These are phyloP conservation scores for Peromyscus attwateri DNA, from an alignment of 2,797 vertebrate species.

Conservation along the genomic window DNA sequence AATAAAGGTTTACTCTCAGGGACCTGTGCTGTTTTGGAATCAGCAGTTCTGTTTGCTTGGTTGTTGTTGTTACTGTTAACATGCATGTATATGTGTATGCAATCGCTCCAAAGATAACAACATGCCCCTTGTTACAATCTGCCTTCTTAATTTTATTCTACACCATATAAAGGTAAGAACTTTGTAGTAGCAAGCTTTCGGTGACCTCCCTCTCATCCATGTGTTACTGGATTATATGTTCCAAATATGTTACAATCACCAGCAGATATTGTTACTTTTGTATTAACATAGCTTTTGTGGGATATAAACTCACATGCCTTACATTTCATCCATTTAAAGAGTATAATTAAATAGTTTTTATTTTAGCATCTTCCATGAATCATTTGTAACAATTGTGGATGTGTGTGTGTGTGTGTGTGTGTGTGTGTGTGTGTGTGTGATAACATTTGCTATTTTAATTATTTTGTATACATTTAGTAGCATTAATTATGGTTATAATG, in stretches of 20 bases:
- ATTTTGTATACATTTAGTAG: conserved; percentile 17
- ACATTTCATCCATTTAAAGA: not conserved
- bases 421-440: not conserved
- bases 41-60: not conserved
- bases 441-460: conserved; percentile 36
- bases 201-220: not conserved
- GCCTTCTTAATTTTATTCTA: not conserved
- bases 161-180: not conserved
- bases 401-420: not conserved
- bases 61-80: not conserved
- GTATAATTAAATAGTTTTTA: not conserved
- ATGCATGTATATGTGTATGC: not conserved
- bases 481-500: not conserved
- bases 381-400: not conserved
- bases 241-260: not conserved
- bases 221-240: not conserved
- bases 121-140: not conserved
- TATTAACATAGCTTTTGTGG: not conserved
- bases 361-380: not conserved
- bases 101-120: not conserved
- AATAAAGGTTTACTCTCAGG: not conserved
- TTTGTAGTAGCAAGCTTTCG: not conserved
- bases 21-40: not conserved
- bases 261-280: not conserved
- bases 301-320: conserved; percentile 9